Evolutionary conservation across 2,888 invertebrate species (phyloP).

Genomic region (Apodemia hepburni): DNA sequence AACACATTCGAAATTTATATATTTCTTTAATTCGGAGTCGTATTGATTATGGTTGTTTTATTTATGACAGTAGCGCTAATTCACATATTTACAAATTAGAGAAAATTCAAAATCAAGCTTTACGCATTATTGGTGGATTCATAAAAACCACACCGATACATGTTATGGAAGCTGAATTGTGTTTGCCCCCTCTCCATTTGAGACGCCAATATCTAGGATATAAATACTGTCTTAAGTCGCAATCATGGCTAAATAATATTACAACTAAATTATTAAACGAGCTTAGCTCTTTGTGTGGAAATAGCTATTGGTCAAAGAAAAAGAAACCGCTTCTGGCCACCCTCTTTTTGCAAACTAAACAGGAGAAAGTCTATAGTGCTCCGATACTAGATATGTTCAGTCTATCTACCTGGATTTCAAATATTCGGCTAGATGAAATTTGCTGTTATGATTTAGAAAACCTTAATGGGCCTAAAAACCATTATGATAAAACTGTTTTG

Average conservation of each 20-base stretch:
- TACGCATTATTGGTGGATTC: too few species aligned
- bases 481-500: slow-evolving; percentile 9
- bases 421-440: slow-evolving; percentile 8
- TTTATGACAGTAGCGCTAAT: too few species aligned
- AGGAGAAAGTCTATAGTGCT: neutral
- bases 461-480: slow-evolving; percentile 1
- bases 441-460: slow-evolving; percentile 8
- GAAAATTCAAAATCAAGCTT: too few species aligned
- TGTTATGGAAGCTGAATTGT: too few species aligned
- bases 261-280: neutral
- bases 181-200: too few species aligned
- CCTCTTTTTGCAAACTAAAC: neutral
- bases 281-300: neutral
- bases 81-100: too few species aligned
- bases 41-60: too few species aligned
- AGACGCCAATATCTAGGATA: too few species aligned
- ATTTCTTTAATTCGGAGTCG: too few species aligned
- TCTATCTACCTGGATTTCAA: slow-evolving; percentile 13
- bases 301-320: neutral
- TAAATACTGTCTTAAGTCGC: neutral
- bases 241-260: neutral
- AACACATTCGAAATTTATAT: too few species aligned
- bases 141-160: too few species aligned
- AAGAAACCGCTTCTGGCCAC: neutral
- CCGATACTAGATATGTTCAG: slow-evolving; percentile 18